Conservation (phyloP, 2,113 vertebrate genomes). For the Phylloscopus trochilus region DNA sequence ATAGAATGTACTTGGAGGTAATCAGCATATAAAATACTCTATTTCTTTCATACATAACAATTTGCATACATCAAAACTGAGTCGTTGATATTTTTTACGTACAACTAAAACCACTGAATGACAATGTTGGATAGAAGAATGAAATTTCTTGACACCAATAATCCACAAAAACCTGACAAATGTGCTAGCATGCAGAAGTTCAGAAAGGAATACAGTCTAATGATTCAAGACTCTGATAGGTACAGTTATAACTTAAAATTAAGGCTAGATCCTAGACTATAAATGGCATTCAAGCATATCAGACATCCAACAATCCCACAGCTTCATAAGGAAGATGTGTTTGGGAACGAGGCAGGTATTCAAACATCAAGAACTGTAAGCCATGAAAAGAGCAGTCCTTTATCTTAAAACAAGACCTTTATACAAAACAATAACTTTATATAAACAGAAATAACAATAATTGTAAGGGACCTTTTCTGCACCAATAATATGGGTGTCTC, state of each 20-base stretch:
- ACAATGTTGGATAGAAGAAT: not conserved
- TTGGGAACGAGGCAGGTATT: not conserved
- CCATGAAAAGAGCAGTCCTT: not conserved
- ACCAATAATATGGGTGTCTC: not conserved
- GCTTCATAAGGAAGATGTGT: not conserved
- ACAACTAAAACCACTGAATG: not conserved
- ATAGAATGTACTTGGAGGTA: not conserved
- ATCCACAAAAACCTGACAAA: not conserved
- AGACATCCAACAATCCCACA: not conserved
- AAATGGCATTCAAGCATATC: not conserved
- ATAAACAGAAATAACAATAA: not conserved
- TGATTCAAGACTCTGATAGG: not conserved
- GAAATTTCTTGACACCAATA: not conserved
- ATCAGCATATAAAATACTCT: not conserved
- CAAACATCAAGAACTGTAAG: not conserved
- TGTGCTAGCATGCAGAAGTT: not conserved
- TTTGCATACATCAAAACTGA: not conserved
- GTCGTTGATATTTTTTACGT: not conserved
- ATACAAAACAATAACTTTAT: not conserved
- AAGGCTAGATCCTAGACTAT: not conserved
- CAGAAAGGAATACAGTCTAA: not conserved
- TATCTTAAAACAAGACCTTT: not conserved
- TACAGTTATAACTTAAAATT: not conserved
- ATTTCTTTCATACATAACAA: not conserved
- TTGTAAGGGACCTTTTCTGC: not conserved